Percentiles rank a stretch among this genome's conserved stretches.
These are phyloP conservation scores for Pherbina coryleti DNA, from an alignment of 2,888 invertebrate species.

Conservation along the genomic window DNA sequence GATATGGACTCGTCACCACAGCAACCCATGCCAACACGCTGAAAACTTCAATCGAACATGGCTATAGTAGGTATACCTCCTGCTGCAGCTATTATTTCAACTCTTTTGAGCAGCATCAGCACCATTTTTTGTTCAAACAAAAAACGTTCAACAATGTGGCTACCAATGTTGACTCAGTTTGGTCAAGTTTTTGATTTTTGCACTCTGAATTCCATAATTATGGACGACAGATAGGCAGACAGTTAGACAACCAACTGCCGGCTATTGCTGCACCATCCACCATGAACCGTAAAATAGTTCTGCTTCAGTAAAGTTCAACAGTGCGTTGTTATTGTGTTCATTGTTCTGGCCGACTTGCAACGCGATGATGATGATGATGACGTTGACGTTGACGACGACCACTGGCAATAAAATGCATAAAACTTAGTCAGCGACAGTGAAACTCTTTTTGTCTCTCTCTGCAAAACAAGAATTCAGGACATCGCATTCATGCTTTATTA, in stretches of 20 bases:
- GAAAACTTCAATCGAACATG: not conserved
- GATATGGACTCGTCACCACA: no score
- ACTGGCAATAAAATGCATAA: slow-evolving; percentile 19
- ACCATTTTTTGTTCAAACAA: not conserved
- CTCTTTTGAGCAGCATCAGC: not conserved
- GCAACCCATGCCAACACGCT: no score
- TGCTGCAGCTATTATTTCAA: not conserved
- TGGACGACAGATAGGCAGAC: not conserved
- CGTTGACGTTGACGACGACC: not conserved
- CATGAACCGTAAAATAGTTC: slow-evolving; percentile 38
- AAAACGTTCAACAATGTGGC: slow-evolving; percentile 34
- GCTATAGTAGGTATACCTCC: not conserved
- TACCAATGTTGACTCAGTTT: slow-evolving; percentile 9
- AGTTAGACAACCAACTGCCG: not conserved
- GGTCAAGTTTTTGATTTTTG: slow-evolving; percentile 30
- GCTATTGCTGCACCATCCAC: not conserved
- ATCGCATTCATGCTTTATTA: slow-evolving; percentile 5
- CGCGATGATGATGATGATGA: not conserved
- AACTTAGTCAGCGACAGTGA: slow-evolving; percentile 11
- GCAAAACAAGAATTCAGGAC: slow-evolving; percentile 11
- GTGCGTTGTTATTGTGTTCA: slow-evolving; percentile 9
- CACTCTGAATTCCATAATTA: not conserved
- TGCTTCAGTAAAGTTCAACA: slow-evolving; percentile 36
- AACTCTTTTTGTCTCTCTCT: no score
- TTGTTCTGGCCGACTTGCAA: not conserved